phyloP scores from a whole-genome alignment of 1,140 invertebrate species.

The Zaprionus taronus region DNA sequence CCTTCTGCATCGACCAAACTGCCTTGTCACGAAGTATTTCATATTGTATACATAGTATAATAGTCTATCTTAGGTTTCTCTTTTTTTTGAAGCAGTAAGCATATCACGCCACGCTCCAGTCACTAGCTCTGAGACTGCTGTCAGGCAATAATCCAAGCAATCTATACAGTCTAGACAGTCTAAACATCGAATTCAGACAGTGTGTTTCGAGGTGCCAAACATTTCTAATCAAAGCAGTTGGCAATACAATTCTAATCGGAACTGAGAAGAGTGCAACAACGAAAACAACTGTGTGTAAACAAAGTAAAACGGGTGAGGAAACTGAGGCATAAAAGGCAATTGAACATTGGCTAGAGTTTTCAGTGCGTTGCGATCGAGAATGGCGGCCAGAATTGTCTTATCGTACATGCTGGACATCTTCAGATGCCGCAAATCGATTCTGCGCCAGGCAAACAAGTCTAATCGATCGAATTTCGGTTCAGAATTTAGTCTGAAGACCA shows the following conservation, averaged over 20 bases:
- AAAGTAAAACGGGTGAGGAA: background rate
- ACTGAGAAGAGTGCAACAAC: background rate
- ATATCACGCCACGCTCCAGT: background rate
- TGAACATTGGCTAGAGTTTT: background rate
- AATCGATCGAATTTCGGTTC: background rate
- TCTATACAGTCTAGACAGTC: background rate
- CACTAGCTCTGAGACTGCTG: background rate
- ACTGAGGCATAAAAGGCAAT: slow-evolving; percentile 25
- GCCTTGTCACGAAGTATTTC: too few species aligned
- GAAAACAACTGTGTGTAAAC: slow-evolving; percentile 4
- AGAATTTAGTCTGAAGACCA: background rate
- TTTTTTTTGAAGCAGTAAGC: too few species aligned
- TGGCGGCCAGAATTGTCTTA: slow-evolving; percentile 48
- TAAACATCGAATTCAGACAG: background rate
- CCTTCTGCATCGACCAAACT: too few species aligned
- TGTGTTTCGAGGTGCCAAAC: background rate
- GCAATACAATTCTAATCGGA: slow-evolving; percentile 2
- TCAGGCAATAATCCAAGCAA: background rate
- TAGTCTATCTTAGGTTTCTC: too few species aligned
- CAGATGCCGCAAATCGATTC: slow-evolving; percentile 27
- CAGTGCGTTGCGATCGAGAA: slow-evolving; percentile 23
- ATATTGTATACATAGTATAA: too few species aligned
- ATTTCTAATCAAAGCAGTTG: slow-evolving; percentile 26
- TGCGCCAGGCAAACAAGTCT: background rate
- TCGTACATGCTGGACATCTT: slow-evolving; percentile 49